Base-by-base conservation (phyloP, 2,797 vertebrate genomes). In the Sebastes taczanowskii region DNA sequence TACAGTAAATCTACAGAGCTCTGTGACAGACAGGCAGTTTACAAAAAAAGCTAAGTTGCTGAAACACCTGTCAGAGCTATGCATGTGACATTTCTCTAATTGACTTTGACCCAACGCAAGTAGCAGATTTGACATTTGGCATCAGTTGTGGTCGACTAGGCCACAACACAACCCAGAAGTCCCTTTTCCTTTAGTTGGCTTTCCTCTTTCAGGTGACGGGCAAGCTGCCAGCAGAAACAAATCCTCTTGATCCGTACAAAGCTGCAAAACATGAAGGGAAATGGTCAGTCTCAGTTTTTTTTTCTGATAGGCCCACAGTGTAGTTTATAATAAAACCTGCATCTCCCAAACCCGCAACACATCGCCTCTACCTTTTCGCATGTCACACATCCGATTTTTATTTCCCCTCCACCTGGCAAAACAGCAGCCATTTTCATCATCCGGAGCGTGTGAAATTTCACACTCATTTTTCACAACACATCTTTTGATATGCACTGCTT, bases 391-490 rank as follows among this genome's bases (percentile, higher is more conserved):
- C 80, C 87, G 68, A 88, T 88, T 86, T 88, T 87, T 72, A 86
- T 85, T 84, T 80, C 73, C 80, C 70, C 71, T 86, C 85, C 85
- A 92, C 89, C 90, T 94, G 89, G 87, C 90, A 93, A 89, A 94
- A 92, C 90, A 92, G 89, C 92, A 94, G 93, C 90, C 90, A 75
- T 89, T 94, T 92, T 85, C 91, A 89, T 93, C 93, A 91, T 92
- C 90, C 78, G 84, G 85, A 88, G 84, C 74, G 88, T 95, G 95
- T 94, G 94, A 95, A 94, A 94, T 92, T 95, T 95, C 95, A 95
- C 95, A 91, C 95, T 91, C 81, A 93, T 95, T 95, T 95, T 95
- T 94, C 93, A 92, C 95, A 93, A 94, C 94, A 95, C 91, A 90
- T 93, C 78, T 90, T 95, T 95, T 94, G 94, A 95, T 94, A 95